A percentile compares a stretch with the other conserved stretches of the same genome.
Evolutionary conservation across 2,113 vertebrate species (phyloP).

Genomic region (Chionodraco myersi): DNA sequence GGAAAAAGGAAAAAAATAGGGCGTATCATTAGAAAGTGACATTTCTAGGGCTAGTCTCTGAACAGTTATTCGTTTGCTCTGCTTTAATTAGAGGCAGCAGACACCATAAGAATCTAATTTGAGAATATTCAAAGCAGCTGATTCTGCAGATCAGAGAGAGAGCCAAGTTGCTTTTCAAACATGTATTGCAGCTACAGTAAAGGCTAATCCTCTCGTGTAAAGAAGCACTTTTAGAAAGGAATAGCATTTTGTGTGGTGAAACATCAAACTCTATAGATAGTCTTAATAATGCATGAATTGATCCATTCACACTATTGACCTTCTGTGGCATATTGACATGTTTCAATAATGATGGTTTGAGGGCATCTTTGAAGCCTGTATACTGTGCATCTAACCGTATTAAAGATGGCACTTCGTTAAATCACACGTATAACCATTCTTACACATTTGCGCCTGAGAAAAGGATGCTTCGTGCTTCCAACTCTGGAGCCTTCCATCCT

Average conservation of each 20-base stretch:
- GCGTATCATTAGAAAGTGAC: background rate
- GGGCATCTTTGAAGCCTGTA: background rate
- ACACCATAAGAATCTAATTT: slow-evolving; percentile 2
- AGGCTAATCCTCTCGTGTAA: background rate
- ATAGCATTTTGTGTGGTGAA: background rate
- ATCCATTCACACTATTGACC: slow-evolving; percentile 41
- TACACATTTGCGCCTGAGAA: no score
- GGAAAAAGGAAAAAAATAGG: slow-evolving; percentile 1
- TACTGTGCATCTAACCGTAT: background rate
- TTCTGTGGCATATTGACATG: slow-evolving; percentile 12
- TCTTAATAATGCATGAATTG: slow-evolving; percentile 47
- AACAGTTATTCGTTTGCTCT: slow-evolving; percentile 5
- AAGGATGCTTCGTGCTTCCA: no score
- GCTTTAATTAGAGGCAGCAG: slow-evolving; percentile 1
- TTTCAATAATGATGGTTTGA: background rate
- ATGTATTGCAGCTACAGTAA: background rate
- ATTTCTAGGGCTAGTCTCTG: background rate
- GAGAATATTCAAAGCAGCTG: slow-evolving; percentile 11
- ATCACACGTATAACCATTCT: no score
- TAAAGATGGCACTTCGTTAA: no score
- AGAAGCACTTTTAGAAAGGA: slow-evolving; percentile 15
- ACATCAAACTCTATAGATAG: slow-evolving; percentile 6
- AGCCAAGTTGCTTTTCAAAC: slow-evolving; percentile 10
- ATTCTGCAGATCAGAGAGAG: background rate
- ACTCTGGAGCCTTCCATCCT: no score